Evolutionary conservation across 2,797 vertebrate species (phyloP), one percentile per base, ranked within the genome.

Genomic region (Cephalopachus bancanus): DNA sequence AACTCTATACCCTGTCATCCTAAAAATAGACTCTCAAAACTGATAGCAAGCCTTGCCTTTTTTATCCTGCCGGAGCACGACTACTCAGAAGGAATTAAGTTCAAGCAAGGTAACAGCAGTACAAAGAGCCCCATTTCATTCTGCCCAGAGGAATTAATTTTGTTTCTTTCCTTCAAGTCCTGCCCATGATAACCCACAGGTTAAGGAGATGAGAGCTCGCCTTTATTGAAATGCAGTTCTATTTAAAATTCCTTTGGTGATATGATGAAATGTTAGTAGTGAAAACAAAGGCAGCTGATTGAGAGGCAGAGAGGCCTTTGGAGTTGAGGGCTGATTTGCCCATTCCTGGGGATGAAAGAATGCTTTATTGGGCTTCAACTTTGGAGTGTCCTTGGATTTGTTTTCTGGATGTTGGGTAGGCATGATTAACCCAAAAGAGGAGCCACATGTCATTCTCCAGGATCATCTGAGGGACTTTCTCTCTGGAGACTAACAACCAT

Each of bases 1-100:
- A 81, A 71, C 2, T 37, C 74, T 69, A 33, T 0, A 51, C 17
- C 17, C 9, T 37, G 10, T 2, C 2, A 59, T 89, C 59, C 89
- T n/a, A 33, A 75, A 76, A 65, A 26, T 4, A 74, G 64, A 24
- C 60, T 92, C 20, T 30, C 22, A 28, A 89, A 75, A 74, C 37
- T 69, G 71, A 9, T 62, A 49, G 78, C 83, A 62, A 74, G n/a
- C 17, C 64, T 93, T 64, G 44, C 30, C 20, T 16, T 60, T 67
- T 91, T 69, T 59, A 71, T 33, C 4, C 49, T 62, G 81, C 91
- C 55, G 15, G 60, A 64, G 44, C 55, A 95, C 74, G 75, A 60
- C 86, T 94, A 85, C 71, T 97, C 84, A 44, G 62, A 81, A 95
- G 57, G 85, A 97, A 94, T 94, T 92, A 85, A 75, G 26, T 86